Conservation (phyloP, 2,888 invertebrate genomes). For the Folsomia manolachei region DNA sequence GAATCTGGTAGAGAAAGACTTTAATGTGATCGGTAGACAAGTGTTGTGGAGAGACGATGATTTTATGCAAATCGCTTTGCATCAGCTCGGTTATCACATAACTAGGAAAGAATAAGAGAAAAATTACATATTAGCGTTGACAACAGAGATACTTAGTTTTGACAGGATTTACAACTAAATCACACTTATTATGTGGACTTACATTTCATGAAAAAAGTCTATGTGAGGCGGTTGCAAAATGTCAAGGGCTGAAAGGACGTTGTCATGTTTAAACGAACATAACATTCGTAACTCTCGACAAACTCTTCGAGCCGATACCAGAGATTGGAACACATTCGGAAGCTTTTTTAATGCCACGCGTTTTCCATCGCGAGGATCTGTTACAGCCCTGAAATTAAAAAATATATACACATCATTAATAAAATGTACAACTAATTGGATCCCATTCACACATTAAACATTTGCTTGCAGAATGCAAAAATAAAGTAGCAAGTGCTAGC, state of each 20-base stretch:
- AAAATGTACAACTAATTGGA: background rate
- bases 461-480: too few species aligned
- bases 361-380: conserved; percentile 96
- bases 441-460: background rate
- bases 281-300: conserved; percentile 99
- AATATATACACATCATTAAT: conserved; percentile 52
- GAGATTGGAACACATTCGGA: conserved; percentile 99
- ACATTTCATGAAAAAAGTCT: conserved; percentile 99
- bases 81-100: conserved; percentile 99
- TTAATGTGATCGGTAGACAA: conserved; percentile 99
- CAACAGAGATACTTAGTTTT: too few species aligned
- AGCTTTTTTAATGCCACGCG: conserved; percentile 98
- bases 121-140: conserved; percentile 8
- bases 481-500: too few species aligned
- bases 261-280: conserved; percentile 99
- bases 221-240: conserved; percentile 97
- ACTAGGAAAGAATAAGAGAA: conserved; percentile 60
- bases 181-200: conserved; percentile 52
- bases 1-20: conserved; percentile 99
- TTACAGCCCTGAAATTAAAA: conserved; percentile 80
- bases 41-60: conserved; percentile 98
- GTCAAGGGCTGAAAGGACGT: conserved; percentile 96
- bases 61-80: conserved; percentile 99
- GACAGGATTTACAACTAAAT: background rate
- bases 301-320: conserved; percentile 97